These are phyloP conservation scores for Seriola quinqueradiata DNA, from an alignment of 2,113 vertebrate species.

Conservation along the genomic window DNA sequence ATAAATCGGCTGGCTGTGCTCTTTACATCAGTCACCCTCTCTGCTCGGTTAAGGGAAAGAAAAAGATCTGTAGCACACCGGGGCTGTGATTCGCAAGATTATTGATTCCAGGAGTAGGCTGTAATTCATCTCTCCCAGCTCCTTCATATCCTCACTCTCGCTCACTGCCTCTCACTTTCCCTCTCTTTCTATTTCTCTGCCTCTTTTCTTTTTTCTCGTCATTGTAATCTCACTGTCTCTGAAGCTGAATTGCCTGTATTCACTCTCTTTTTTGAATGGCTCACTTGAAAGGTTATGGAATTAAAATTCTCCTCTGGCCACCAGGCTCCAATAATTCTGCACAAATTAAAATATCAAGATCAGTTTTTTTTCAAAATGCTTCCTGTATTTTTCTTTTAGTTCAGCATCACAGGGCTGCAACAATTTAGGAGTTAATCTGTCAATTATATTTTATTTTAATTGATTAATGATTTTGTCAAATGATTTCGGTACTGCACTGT, in stretches of 20 bases:
- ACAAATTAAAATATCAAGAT: constrained; percentile 14
- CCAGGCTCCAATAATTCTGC: background rate
- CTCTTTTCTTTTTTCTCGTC: background rate
- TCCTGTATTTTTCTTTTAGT: background rate
- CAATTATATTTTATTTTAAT: background rate
- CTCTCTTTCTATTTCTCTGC: constrained; percentile 17
- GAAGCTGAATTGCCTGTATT: constrained; percentile 13
- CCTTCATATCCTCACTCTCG: constrained; percentile 48
- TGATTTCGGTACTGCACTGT: too few species aligned
- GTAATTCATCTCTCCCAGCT: constrained; percentile 65
- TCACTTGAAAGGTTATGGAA: constrained; percentile 10
- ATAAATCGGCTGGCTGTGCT: constrained; percentile 56
- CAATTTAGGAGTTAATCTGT: too few species aligned
- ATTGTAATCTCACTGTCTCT: constrained; percentile 9
- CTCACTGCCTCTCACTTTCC: constrained; percentile 46
- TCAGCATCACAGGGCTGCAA: background rate
- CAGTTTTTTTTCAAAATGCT: constrained; percentile 7
- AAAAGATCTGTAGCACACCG: constrained; percentile 62
- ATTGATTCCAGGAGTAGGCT: constrained; percentile 74
- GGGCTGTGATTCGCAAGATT: constrained; percentile 63
- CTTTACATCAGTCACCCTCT: constrained; percentile 66
- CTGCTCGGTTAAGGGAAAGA: constrained; percentile 51
- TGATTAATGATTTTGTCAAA: background rate
- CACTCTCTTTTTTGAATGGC: background rate
- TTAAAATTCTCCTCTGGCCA: background rate